A percentile compares a stretch with the other conserved stretches of the same genome.
phyloP scores from a whole-genome alignment of 1,140 invertebrate genomes.

The Magallana angulata region DNA sequence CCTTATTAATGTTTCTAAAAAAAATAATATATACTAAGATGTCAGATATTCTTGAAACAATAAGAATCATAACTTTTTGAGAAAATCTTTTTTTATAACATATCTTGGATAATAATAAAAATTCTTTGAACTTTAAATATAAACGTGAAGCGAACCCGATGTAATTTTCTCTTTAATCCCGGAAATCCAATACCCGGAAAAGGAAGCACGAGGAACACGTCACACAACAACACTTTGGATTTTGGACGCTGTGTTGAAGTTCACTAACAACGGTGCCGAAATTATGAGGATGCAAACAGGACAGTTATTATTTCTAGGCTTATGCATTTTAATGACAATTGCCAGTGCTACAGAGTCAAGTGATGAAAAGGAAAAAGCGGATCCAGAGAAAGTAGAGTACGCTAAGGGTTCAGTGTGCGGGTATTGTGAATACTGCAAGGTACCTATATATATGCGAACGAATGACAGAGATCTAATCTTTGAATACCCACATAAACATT shows the following conservation, averaged over 20 bases:
- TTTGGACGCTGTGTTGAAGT: no score
- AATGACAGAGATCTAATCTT: not conserved
- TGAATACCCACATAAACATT: not conserved
- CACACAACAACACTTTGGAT: not conserved
- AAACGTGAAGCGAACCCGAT: not conserved
- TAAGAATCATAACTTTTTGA: not conserved
- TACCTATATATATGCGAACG: not conserved
- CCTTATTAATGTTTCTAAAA: not conserved
- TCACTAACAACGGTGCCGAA: not conserved
- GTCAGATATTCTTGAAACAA: not conserved
- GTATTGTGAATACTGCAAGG: constrained; percentile 38
- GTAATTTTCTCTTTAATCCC: not conserved
- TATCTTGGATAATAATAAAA: not conserved
- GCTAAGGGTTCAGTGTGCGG: constrained; percentile 35
- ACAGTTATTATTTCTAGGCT: not conserved
- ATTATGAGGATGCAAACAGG: not conserved
- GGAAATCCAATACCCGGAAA: not conserved
- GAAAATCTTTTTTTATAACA: not conserved
- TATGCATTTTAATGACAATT: not conserved
- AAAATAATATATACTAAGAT: not conserved
- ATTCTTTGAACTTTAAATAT: not conserved
- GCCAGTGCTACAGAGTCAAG: not conserved
- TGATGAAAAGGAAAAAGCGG: not conserved
- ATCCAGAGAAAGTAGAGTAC: constrained; percentile 33
- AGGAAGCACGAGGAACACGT: constrained; percentile 33